Base-by-base conservation (phyloP, 2,797 vertebrate species). In the Pseudochromis fuscus region DNA sequence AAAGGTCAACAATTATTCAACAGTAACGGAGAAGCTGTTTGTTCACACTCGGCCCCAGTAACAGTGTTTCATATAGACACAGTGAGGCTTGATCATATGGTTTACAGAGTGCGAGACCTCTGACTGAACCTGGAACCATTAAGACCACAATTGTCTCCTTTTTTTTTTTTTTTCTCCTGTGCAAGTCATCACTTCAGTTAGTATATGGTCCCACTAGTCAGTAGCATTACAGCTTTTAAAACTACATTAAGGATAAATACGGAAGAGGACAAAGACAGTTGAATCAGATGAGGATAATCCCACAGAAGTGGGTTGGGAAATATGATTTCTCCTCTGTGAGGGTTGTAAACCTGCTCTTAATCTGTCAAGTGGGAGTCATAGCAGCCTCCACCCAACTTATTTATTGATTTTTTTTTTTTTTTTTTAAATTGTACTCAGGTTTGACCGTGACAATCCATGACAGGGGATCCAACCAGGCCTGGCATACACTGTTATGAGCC, bases 401-500 rank as follows among this genome's bases (percentile, higher is more conserved):
- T 72, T 40, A 87, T 74, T 38, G 72, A 88, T 89, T 87, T 44
- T 35, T 35, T 35, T 89, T 72, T 18, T 64, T 68, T 44, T 27
- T 50, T 25, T 55, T 59, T 38, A 42, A 72, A 57, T 82, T 77
- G 75, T 78, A 18, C 44, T 71, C 67, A 21, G 12, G 60, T 87
- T 85, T 67, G 65, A 71, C 73, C 44, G n/a, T 84, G 82, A 91
- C 78, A 66, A 72, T 72, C 75, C 16, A 31, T 81, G 82, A 86
- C 71, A 72, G 64, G 38, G 50, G 67, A 55, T 81, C 69, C 72
- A 70, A 73, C 48, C 51, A 48, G 44, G 37, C 60, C 55, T 4
- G 3, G 33, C 75, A 78, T 75, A 64, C 52, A 55, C 58, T 74
- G 49, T 77, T 75, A 86, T 63, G 60, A 66, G 60, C 7, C 48